These are phyloP conservation scores for Monodelphis domestica DNA, from an alignment of 2,797 vertebrate genomes.

Conservation along the genomic window DNA sequence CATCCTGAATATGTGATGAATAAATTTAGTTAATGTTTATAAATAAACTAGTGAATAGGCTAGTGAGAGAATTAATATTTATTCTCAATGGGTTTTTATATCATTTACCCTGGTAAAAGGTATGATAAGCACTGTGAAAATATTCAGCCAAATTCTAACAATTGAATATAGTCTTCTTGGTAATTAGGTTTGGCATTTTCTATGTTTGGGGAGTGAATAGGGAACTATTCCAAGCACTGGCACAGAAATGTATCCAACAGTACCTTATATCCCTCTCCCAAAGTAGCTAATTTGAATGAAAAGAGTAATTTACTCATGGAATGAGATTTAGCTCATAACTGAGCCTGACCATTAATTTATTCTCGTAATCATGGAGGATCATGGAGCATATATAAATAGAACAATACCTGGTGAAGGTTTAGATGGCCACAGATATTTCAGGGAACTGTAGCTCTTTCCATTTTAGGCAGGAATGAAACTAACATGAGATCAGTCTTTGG, in stretches of 20 bases:
- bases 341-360: background rate
- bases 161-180: background rate
- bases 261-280: background rate
- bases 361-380: background rate
- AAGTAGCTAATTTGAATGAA: background rate
- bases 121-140: constrained; percentile 19
- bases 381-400: background rate
- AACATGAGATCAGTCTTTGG: background rate
- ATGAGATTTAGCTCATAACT: background rate
- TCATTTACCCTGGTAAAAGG: background rate
- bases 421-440: background rate
- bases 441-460: background rate
- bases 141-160: background rate
- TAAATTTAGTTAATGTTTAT: background rate
- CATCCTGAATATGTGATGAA: background rate
- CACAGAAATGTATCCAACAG: background rate
- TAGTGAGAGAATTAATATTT: background rate
- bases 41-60: background rate
- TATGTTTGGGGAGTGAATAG: background rate
- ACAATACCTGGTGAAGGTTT: background rate
- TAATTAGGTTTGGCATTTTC: background rate
- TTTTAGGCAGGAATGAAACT: background rate
- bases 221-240: background rate
- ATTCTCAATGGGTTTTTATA: background rate
- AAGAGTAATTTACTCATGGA: background rate